Evolutionary conservation across 2,113 vertebrate genomes (phyloP), one percentile per base, ranked within the genome.

Genomic region (Tamias sibiricus): DNA sequence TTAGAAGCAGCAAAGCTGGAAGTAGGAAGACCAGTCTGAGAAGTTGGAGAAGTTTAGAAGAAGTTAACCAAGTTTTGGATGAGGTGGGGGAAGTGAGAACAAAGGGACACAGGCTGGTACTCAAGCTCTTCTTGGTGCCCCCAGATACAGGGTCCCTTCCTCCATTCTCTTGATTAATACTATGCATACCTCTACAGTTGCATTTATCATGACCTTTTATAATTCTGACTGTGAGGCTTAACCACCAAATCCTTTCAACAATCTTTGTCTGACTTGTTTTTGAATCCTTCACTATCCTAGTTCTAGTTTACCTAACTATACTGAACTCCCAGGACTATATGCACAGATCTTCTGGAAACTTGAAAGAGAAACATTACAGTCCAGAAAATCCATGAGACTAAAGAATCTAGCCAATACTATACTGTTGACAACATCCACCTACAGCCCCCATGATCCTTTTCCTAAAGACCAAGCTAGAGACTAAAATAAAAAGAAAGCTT

Each of bases 381-480:
- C 44, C 44, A 37, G 26, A 74, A 96, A 19, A 13, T 19, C 54
- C 32, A 30, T 2, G 64, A 87, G 49, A n/a, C 30, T 69, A 22
- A 69, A 91, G 44, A 64, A 75, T 44, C 68, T 49, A 74, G 20
- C 40, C 90, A 86, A n/a, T 3, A 14, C 6, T 57, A 11, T 49
- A 30, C 8, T 28, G 4, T 64, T 91, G 14, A 52, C 37, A 76
- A 3, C 16, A 22, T 74, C 47, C 11, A 49, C 22, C 37, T 80
- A 12, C 6, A 79, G 2, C 54, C 35, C 68, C 1, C 13, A 13
- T 62, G 52, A 88, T 49, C 16, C 22, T 64, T 87, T 89, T 76
- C 59, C 44, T 83, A 87, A 80, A 94, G 62, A 47, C 40, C 40
- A 94, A 89, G 7, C 37, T 42, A 74, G 22, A 96, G 64, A 74